Percentiles rank a stretch among this genome's conserved stretches.
phyloP scores from a whole-genome alignment of 2,113 vertebrate genomes.

The Brachionichthys hirsutus region DNA sequence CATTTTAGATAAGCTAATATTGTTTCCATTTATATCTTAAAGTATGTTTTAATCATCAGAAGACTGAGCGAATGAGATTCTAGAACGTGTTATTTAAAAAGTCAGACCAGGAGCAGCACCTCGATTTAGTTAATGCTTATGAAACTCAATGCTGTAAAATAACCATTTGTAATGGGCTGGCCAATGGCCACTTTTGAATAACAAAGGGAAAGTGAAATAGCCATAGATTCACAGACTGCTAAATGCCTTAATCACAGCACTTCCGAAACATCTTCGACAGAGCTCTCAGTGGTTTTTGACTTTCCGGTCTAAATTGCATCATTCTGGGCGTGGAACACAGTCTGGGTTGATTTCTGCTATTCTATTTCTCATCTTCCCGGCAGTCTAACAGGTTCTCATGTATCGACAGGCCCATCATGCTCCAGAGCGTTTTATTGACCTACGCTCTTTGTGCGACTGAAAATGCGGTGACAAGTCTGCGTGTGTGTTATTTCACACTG shows the following conservation, averaged over 20 bases:
- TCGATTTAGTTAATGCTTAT: conserved; percentile 33
- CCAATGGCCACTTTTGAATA: conserved; percentile 27
- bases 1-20: neutral
- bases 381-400: conserved; percentile 12
- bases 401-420: conserved; percentile 48
- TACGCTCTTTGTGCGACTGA: neutral
- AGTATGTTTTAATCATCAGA: neutral
- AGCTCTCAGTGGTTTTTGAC: neutral
- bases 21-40: neutral
- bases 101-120: conserved; percentile 15
- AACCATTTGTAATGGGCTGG: conserved; percentile 34
- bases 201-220: conserved; percentile 33
- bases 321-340: conserved; percentile 4
- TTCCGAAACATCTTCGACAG: neutral
- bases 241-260: conserved; percentile 30
- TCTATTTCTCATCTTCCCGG: neutral
- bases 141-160: conserved; percentile 31
- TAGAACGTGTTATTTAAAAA: conserved; percentile 24
- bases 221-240: neutral
- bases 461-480: neutral
- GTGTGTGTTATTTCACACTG: neutral
- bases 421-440: conserved; percentile 41
- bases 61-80: conserved; percentile 20
- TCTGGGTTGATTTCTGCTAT: conserved; percentile 21
- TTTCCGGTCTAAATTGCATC: conserved; percentile 20